phyloP scores from a whole-genome alignment of 23 tunicate species.

The Styela clava region DNA sequence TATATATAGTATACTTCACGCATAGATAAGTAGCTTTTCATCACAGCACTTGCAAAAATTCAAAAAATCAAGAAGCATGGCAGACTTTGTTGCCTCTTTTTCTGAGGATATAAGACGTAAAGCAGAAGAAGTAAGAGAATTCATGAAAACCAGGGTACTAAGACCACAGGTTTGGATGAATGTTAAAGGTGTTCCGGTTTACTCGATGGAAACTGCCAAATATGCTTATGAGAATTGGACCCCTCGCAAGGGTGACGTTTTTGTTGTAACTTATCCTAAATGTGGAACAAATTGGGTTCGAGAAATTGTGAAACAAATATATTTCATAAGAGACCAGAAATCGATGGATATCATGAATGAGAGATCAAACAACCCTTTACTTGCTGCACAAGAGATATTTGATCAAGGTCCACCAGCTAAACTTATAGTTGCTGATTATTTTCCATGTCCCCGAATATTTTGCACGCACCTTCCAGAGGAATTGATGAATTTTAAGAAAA shows the following conservation, averaged over 20 bases:
- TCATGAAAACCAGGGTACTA: neutral
- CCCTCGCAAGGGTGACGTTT: slow-evolving; percentile 5
- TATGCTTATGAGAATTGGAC: neutral
- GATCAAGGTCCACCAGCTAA: neutral
- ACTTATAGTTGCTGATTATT: neutral
- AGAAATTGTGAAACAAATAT: neutral
- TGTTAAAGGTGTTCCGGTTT: neutral
- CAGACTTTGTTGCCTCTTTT: neutral
- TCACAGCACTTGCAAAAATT: too few relatives aligned
- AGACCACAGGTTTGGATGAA: neutral
- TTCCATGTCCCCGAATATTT: neutral
- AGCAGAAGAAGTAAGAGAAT: neutral
- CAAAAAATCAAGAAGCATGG: too few relatives aligned
- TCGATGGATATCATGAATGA: neutral
- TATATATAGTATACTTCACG: too few relatives aligned
- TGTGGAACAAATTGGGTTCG: slow-evolving; percentile 24
- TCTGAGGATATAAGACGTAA: neutral
- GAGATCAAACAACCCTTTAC: neutral
- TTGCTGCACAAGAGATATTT: neutral
- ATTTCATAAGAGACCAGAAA: neutral
- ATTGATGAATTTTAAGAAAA: too few relatives aligned
- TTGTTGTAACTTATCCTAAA: slow-evolving; percentile 15
- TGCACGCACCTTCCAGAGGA: neutral
- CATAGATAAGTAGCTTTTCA: too few relatives aligned
- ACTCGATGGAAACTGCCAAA: neutral